Conservation (phyloP, 1,140 invertebrate genomes). For the Formica selysi region DNA sequence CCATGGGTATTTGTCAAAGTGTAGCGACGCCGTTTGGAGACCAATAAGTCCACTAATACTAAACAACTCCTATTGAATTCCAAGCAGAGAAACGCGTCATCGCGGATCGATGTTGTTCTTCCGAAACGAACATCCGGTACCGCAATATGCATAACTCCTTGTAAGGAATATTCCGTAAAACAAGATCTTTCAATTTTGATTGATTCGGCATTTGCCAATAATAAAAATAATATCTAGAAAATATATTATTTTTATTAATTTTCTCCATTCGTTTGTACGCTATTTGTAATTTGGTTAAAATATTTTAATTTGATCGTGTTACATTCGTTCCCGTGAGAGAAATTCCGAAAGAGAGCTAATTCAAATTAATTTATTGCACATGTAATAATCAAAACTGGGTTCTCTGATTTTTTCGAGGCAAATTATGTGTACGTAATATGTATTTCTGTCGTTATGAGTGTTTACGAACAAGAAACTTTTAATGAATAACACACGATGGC, state of each 20-base stretch:
- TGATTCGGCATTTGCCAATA: not conserved
- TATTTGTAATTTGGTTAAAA: not conserved
- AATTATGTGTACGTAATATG: not conserved
- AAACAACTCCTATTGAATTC: constrained; percentile 61
- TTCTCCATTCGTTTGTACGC: not conserved
- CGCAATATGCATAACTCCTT: not conserved
- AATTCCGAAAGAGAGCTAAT: constrained; percentile 22
- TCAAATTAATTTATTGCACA: constrained; percentile 24
- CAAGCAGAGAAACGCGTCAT: constrained; percentile 15
- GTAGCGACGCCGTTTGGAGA: constrained; percentile 30
- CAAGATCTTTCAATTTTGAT: not conserved
- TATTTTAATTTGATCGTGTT: not conserved
- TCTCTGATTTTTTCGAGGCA: not conserved
- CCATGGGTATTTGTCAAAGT: constrained; percentile 53
- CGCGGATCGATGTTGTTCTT: constrained; percentile 18
- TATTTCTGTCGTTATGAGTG: constrained; percentile 23
- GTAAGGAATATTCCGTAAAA: not conserved
- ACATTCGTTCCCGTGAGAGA: not conserved
- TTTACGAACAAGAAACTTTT: constrained; percentile 60
- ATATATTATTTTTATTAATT: too few relatives aligned
- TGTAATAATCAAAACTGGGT: constrained; percentile 8
- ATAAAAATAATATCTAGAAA: not conserved
- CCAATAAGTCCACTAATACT: constrained; percentile 59
- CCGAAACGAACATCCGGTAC: constrained; percentile 16
- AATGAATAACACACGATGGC: constrained; percentile 49